Evolutionary conservation across 2,113 vertebrate species (phyloP).

Genomic region (Boulengeromyrus knoepffleri): DNA sequence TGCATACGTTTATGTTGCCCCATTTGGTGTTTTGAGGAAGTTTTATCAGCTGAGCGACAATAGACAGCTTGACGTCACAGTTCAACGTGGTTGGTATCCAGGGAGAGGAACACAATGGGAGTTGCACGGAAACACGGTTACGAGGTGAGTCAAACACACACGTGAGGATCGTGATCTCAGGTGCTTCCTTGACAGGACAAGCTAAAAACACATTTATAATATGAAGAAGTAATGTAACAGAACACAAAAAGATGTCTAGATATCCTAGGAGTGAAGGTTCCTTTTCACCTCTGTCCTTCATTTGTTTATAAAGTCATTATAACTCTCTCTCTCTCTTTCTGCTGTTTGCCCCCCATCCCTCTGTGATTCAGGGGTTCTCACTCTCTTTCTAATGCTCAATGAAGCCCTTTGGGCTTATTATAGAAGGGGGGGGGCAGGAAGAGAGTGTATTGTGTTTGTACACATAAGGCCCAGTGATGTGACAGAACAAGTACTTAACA

Average conservation of each 20-base stretch:
- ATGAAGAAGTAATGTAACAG: not conserved
- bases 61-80: not conserved
- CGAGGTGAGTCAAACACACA: not conserved
- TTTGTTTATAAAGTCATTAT: not conserved
- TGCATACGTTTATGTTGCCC: not conserved
- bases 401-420: not conserved
- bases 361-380: not conserved
- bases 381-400: not conserved
- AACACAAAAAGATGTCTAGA: not conserved
- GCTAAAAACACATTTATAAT: not conserved
- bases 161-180: not conserved
- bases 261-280: not conserved
- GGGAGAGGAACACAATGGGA: not conserved
- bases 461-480: constrained; percentile 25
- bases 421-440: not conserved
- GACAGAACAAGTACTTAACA: constrained; percentile 46
- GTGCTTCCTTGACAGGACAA: not conserved
- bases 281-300: not conserved
- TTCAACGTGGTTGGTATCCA: not conserved
- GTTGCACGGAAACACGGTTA: too few relatives aligned
- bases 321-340: not conserved
- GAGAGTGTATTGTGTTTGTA: not conserved
- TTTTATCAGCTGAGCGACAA: not conserved
- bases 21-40: not conserved
- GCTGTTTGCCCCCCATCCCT: not conserved